Percentiles rank a stretch among this genome's conserved stretches.
Conservation (phyloP, 2,113 vertebrate species). For the Ramphastos sulfuratus region DNA sequence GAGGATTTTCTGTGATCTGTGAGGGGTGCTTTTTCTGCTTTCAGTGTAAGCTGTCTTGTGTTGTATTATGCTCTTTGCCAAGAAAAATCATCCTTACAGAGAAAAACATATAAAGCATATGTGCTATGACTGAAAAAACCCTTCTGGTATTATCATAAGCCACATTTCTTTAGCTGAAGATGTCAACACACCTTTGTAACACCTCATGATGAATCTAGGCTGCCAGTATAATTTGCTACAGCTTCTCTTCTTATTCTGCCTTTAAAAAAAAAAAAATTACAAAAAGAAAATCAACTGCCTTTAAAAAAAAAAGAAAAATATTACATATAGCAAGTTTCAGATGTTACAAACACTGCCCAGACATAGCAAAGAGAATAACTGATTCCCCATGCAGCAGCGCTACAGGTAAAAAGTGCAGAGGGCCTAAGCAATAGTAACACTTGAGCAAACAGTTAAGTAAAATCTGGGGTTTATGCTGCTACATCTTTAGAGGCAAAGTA, state of each 20-base stretch:
- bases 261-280: background rate
- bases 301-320: background rate
- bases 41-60: background rate
- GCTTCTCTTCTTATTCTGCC: background rate
- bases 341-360: background rate
- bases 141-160: background rate
- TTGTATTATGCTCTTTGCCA: background rate
- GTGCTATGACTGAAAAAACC: background rate
- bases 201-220: background rate
- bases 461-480: background rate
- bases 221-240: background rate
- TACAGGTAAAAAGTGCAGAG: background rate
- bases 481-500: slow-evolving; percentile 4
- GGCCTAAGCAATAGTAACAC: background rate
- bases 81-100: background rate
- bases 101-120: background rate
- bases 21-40: rapidly evolving
- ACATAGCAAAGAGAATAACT: background rate
- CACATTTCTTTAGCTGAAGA: slow-evolving; percentile 1
- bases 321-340: background rate
- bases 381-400: background rate
- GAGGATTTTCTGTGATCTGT: background rate
- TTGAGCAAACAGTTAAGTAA: background rate
- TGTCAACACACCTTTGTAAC: slow-evolving; percentile 3
- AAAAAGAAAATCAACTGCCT: background rate